Conservation (phyloP, 2,888 invertebrate genomes). For the Trissonchulus sp. region DNA sequence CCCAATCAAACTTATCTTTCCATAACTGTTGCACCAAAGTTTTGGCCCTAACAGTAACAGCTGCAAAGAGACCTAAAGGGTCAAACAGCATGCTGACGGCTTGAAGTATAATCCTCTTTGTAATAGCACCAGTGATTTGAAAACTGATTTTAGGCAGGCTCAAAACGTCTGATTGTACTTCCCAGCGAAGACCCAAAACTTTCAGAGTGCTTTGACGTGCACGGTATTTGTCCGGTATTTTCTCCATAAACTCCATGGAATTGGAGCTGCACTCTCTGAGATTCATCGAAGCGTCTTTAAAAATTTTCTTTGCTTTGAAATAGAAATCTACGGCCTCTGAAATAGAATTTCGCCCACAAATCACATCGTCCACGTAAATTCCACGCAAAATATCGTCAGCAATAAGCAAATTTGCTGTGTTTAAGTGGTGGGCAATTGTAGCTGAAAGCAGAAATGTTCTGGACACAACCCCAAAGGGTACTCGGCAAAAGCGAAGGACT, state of each 20-base stretch:
- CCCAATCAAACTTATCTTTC: no score
- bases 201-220: background rate
- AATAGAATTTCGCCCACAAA: background rate
- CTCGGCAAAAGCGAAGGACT: slow-evolving; percentile 10
- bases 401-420: background rate
- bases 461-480: slow-evolving; percentile 23
- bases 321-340: background rate
- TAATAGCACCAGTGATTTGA: no score
- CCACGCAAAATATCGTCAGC: background rate
- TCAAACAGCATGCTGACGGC: no score
- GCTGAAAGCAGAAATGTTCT: slow-evolving; percentile 11
- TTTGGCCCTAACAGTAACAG: no score
- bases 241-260: background rate
- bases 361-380: slow-evolving; percentile 22
- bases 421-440: slow-evolving; percentile 15
- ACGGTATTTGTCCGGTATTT: background rate
- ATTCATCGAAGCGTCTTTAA: slow-evolving; percentile 5
- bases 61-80: no score
- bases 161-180: background rate
- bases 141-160: background rate
- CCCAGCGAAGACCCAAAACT: slow-evolving; percentile 16
- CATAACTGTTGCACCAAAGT: no score
- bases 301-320: slow-evolving; percentile 8
- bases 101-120: no score
- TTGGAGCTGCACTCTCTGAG: slow-evolving; percentile 15